Percentiles rank a stretch among this genome's conserved stretches.
These are phyloP conservation scores for Corythornis vintsioides DNA, from an alignment of 2,113 vertebrate species.

Conservation along the genomic window DNA sequence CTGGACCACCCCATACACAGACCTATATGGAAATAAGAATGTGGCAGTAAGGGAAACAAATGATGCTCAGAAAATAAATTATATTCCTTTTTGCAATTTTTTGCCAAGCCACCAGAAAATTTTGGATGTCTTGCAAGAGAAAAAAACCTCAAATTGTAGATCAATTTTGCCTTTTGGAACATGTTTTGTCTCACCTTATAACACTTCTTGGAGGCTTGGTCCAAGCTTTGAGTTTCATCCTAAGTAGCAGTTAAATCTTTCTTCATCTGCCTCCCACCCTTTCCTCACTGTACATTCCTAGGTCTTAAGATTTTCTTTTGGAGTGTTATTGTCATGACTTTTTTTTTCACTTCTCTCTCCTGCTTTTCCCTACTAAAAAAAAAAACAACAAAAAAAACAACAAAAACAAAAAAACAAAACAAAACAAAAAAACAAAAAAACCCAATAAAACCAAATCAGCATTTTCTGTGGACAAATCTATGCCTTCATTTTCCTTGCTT, in stretches of 20 bases:
- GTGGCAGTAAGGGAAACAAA: neutral
- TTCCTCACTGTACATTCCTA: neutral
- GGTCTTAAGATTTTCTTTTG: neutral
- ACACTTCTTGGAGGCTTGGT: rapidly evolving
- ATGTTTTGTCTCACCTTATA: neutral
- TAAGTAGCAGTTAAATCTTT: neutral
- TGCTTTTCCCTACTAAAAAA: neutral
- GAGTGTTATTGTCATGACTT: neutral
- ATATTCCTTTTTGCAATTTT: neutral
- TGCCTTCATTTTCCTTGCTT: neutral
- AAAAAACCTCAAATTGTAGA: neutral
- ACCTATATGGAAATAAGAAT: neutral
- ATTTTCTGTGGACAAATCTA: neutral
- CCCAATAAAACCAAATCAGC: neutral
- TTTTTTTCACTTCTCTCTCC: neutral
- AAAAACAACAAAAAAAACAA: too few species aligned
- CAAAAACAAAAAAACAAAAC: too few species aligned
- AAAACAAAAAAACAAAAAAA: too few species aligned
- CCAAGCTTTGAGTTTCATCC: neutral
- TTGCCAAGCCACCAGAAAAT: neutral
- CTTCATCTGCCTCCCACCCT: neutral
- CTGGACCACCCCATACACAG: neutral
- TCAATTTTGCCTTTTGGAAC: neutral
- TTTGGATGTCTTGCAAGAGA: too few species aligned
- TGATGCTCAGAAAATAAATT: neutral